Evolutionary conservation across 1,140 invertebrate genomes (phyloP), one percentile per base, ranked within the genome.

Genomic region (Daktulosphaira vitifoliae): DNA sequence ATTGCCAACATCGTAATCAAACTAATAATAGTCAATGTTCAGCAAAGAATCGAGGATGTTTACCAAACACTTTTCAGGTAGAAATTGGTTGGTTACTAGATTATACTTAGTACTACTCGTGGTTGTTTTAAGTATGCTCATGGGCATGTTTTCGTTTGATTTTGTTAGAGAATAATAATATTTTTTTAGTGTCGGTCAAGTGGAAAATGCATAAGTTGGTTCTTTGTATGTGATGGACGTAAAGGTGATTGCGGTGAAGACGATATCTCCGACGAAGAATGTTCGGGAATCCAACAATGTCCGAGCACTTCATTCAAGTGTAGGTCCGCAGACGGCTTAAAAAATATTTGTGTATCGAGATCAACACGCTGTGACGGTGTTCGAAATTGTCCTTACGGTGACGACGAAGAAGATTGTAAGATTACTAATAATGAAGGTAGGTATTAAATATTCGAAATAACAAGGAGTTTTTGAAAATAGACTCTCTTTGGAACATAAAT

Each of bases 161-260:
- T 33, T 33, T 11, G 29, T 33, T 33, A 6, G 11, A 33, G 29
- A 33, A 33, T 33, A 26, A n/a, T 52, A 13, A 22, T 39, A 52
- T 20, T 5, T 44, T 51, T 65, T 56, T 42, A 33, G 72, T 89
- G 88, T 70, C 81, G 88, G 52, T 84, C 82, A 66, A 85, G 86
- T 65, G 90, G 90, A 1, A 79, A 82, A 2, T 96, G 92, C 75
- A 92, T 96, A 70, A 88, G 86, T 69, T 88, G 86, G 82, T 90
- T 88, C 75, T 96, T 93, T 76, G 86, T 92, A 0, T 97, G 94
- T 76, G 92, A 96, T 74, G 90, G 90, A n/a, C 82, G 89, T 68
- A 80, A 82, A 59, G 56, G 54, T 5, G 90, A 95, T 73, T 95
- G 92, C 73, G 75, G 79, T 3, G 56, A 62, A 46, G 56, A 48